phyloP scores from a whole-genome alignment of 1,140 invertebrate species.

The Agrilus planipennis region DNA sequence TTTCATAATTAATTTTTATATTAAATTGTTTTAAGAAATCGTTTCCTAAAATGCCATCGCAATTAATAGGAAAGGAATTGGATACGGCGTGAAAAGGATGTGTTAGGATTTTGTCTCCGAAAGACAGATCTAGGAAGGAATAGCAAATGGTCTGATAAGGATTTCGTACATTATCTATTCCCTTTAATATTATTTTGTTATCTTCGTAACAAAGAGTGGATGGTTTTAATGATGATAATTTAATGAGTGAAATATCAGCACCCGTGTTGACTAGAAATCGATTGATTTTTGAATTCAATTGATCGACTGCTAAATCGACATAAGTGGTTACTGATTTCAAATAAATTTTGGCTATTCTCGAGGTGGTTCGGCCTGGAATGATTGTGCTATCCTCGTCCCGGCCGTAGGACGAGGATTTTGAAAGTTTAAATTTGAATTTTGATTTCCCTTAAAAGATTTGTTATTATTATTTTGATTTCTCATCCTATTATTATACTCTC shows the following conservation, averaged over 20 bases:
- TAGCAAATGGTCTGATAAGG: not conserved
- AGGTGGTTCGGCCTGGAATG: too few species aligned
- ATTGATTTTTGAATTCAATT: too few species aligned
- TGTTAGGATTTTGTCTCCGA: not conserved
- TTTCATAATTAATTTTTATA: not conserved
- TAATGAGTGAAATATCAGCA: not conserved
- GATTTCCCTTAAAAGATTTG: too few species aligned
- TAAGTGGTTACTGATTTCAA: too few species aligned
- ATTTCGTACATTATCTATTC: not conserved
- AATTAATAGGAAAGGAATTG: not conserved
- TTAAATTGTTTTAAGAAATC: not conserved
- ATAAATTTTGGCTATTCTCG: too few species aligned
- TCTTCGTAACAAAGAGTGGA: not conserved
- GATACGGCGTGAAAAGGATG: not conserved
- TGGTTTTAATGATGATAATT: not conserved
- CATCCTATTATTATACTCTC: conserved; percentile 12
- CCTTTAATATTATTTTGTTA: not conserved
- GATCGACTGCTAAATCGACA: too few species aligned
- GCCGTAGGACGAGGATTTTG: too few species aligned
- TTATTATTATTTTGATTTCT: too few species aligned
- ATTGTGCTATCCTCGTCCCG: too few species aligned
- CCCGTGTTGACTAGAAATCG: conserved; percentile 14
- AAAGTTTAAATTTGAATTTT: too few species aligned
- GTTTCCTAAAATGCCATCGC: not conserved
- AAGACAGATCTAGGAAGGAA: not conserved